Evolutionary conservation across 2,113 vertebrate genomes (phyloP).

Genomic region (Callipepla californica): DNA sequence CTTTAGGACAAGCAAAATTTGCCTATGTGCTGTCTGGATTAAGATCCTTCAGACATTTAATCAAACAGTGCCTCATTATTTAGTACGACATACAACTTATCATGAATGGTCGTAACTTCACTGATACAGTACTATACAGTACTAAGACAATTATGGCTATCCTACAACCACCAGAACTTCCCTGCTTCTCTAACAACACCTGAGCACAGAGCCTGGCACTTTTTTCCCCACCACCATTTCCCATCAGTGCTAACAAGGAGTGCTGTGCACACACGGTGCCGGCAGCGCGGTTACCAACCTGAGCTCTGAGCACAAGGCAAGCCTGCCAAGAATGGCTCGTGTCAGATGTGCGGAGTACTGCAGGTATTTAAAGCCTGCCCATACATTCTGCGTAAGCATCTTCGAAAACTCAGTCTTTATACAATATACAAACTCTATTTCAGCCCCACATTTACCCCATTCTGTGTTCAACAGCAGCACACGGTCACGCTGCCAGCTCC

Average conservation of each 20-base stretch:
- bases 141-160: not conserved
- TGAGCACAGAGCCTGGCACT: not conserved
- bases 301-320: not conserved
- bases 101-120: not conserved
- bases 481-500: not conserved
- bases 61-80: not conserved
- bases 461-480: not conserved
- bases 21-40: not conserved
- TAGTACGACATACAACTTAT: not conserved
- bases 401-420: not conserved
- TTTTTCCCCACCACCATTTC: not conserved
- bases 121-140: not conserved
- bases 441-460: not conserved
- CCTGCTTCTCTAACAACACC: not conserved
- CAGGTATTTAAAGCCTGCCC: not conserved
- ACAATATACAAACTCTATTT: not conserved
- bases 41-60: not conserved
- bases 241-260: not conserved
- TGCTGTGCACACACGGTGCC: not conserved
- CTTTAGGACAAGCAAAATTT: not conserved
- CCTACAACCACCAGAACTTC: not conserved
- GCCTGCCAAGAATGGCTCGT: not conserved
- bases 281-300: fast-evolving
- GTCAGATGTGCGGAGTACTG: not conserved
- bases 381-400: not conserved